phyloP scores from a whole-genome alignment of 2,797 vertebrate species.

The Picus viridis region DNA sequence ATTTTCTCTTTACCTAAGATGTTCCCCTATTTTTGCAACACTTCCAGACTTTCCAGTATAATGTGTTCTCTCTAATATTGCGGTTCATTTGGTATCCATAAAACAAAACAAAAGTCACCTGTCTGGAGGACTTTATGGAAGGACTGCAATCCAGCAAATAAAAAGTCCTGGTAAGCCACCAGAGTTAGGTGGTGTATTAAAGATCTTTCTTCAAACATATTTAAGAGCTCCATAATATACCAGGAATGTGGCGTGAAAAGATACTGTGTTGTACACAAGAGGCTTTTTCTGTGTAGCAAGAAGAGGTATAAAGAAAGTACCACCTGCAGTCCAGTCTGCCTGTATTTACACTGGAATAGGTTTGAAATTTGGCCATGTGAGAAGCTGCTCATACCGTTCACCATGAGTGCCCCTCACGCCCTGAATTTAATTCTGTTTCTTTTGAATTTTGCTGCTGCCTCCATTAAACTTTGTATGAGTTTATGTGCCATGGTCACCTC shows the following conservation, averaged over 20 bases:
- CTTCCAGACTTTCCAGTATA: neutral
- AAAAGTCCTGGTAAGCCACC: neutral
- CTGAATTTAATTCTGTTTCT: neutral
- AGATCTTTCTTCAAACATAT: neutral
- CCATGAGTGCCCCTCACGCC: neutral
- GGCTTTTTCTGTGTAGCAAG: neutral
- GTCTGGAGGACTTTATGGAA: neutral
- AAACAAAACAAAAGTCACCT: neutral
- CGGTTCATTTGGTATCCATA: neutral
- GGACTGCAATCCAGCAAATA: neutral
- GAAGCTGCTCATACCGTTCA: neutral
- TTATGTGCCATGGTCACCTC: neutral
- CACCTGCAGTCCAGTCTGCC: neutral
- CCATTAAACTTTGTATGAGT: neutral
- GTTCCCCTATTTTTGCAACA: neutral
- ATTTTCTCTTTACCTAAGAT: neutral
- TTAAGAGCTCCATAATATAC: neutral
- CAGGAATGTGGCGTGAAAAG: neutral
- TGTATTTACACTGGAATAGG: neutral
- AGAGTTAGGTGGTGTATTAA: neutral
- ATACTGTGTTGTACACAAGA: accelerated
- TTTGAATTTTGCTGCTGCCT: neutral
- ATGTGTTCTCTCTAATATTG: neutral
- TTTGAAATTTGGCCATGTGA: neutral
- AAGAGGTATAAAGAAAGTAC: neutral